Percentiles rank a stretch among this genome's conserved stretches.
Evolutionary conservation across 2,888 invertebrate genomes (phyloP).

Genomic region (Caenorhabditis becei): DNA sequence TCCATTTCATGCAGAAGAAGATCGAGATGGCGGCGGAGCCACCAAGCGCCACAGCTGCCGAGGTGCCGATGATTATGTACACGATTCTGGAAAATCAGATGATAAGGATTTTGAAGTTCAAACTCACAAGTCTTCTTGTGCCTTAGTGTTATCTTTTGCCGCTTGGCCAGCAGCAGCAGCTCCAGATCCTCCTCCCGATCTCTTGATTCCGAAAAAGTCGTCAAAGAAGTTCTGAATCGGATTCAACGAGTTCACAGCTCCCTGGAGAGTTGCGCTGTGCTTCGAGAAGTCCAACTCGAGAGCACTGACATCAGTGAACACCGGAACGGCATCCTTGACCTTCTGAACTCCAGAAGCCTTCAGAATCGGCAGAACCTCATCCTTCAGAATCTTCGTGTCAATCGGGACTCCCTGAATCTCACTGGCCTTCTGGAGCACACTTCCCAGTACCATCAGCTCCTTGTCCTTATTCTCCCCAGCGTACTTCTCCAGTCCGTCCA

Average conservation of each 20-base stretch:
- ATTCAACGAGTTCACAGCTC: background rate
- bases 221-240: slow-evolving; percentile 19
- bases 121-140: background rate
- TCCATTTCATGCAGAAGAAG: background rate
- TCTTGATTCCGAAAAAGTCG: slow-evolving; percentile 21
- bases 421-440: slow-evolving; percentile 6
- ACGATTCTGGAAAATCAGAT: too few species aligned
- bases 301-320: background rate
- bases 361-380: background rate
- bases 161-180: background rate
- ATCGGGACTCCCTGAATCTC: slow-evolving; percentile 13
- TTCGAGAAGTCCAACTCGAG: slow-evolving; percentile 22
- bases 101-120: too few species aligned
- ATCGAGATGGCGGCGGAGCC: too few species aligned
- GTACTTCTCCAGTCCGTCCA: slow-evolving; percentile 7
- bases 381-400: background rate
- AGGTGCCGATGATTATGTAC: too few species aligned
- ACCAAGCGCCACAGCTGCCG: too few species aligned
- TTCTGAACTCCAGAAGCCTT: background rate
- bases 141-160: background rate
- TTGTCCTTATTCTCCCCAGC: slow-evolving; percentile 7
- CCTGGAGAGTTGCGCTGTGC: slow-evolving; percentile 5
- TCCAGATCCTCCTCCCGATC: background rate
- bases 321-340: background rate
- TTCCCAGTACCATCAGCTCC: slow-evolving; percentile 13